Evolutionary conservation across 2,888 invertebrate genomes (phyloP).

Genomic region (Neria commutata): DNA sequence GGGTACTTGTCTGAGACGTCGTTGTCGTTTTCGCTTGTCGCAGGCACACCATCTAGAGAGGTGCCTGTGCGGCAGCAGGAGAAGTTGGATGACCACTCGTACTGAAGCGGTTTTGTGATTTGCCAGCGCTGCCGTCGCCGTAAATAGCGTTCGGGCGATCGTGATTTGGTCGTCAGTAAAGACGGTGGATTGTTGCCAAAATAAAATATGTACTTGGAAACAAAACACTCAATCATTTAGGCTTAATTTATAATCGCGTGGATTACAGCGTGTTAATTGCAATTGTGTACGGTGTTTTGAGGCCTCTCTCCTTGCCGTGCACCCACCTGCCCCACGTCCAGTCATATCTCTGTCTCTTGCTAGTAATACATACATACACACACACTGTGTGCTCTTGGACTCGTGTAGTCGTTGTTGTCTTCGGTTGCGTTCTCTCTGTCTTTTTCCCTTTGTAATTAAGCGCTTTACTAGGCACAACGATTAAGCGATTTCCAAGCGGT

Average conservation of each 20-base stretch:
- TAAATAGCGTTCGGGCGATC: slow-evolving; percentile 20
- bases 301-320: slow-evolving; percentile 8
- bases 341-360: no score
- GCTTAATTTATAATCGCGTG: slow-evolving; percentile 44
- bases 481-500: slow-evolving; percentile 22
- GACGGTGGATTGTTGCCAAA: slow-evolving; percentile 34
- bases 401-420: slow-evolving; percentile 10
- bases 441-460: slow-evolving; percentile 31
- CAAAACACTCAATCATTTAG: slow-evolving; percentile 41
- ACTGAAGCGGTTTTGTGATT: slow-evolving; percentile 11
- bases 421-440: slow-evolving; percentile 12
- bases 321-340: background rate
- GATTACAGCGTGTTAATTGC: slow-evolving; percentile 46
- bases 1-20: no score
- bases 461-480: slow-evolving; percentile 30
- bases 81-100: background rate
- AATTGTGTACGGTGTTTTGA: slow-evolving; percentile 33
- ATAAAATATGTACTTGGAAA: slow-evolving; percentile 33
- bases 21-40: no score
- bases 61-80: background rate
- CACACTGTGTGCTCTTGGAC: background rate
- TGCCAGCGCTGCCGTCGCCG: slow-evolving; percentile 20
- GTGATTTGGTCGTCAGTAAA: slow-evolving; percentile 22
- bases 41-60: no score
- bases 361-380: no score